Base-by-base conservation (phyloP, 2,113 vertebrate species). In the Hippocampus mohnikei region DNA sequence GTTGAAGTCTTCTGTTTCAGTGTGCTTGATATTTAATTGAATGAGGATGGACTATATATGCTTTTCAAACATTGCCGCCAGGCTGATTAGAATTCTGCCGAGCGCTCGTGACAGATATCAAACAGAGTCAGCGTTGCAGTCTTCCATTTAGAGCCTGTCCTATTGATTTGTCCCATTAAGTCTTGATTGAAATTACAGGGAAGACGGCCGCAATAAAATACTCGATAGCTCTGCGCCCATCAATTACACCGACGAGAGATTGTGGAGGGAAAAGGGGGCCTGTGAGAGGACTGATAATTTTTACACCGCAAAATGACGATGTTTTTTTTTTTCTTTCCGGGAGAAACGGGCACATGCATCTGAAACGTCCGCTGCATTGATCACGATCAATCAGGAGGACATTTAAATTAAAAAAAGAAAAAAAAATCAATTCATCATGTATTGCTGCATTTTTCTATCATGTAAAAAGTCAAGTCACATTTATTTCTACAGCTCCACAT, bases 141-240 rank as follows among this genome's bases (percentile, higher is more conserved):
- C 61, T 66, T 61, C 74, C 83, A 83, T 85, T 88, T 77, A 76
- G 78, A 74, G 59, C 46, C 59, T 53, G 74, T 85, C 78, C 58
- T 79, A 87, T 88, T 83, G 84, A 89, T 89, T 82, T 81, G 78
- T 73, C 72, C 76, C 61, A 75, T 78, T 79, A 71, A 82, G 73
- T 72, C 77, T 71, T 79, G 86, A 88, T 83, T 84, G 78, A 87
- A 88, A 86, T 84, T 81, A 80, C 71, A 75, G 56, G n/a, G 68
- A 77, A 77, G 79, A 78, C 73, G 27, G 78, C 75, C 48, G 61
- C 71, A 64, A 73, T 76, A 73, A 83, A 84, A 86, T 70, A 82
- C 76, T 82, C 77, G 69, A 80, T 82, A 75, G 78, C 66, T 3
- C 0, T 3, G n/a, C 70, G 79, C 68, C 73, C 74, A 81, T 85